These are phyloP conservation scores for Atrichornis clamosus DNA, from an alignment of 2,113 vertebrate species.

Conservation along the genomic window DNA sequence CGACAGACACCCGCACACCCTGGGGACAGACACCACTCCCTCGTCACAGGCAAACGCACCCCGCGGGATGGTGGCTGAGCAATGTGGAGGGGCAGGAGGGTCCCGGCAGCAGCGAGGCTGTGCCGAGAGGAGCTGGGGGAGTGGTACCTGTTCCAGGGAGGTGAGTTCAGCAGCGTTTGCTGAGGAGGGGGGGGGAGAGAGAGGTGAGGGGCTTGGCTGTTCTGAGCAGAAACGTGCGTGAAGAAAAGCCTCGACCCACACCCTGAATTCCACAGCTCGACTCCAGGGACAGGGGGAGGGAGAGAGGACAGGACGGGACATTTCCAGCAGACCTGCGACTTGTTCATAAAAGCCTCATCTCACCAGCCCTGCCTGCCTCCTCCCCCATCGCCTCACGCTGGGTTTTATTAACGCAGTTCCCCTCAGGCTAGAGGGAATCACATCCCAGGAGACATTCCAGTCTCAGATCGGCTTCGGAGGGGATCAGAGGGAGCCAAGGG, in stretches of 20 bases:
- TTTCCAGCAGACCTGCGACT: slow-evolving; percentile 2
- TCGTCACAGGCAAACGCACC: fast-evolving
- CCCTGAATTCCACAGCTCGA: slow-evolving; percentile 40
- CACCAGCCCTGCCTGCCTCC: slow-evolving; percentile 7
- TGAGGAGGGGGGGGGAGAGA: neutral
- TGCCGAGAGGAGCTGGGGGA: neutral
- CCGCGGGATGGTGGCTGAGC: neutral
- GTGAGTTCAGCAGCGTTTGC: neutral
- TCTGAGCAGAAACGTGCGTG: neutral
- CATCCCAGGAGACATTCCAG: slow-evolving; percentile 57
- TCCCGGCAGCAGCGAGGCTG: neutral
- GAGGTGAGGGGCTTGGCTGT: neutral
- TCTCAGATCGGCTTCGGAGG: neutral
- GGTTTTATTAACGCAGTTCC: slow-evolving; percentile 15
- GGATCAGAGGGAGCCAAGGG: slow-evolving; percentile 33
- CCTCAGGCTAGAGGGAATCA: slow-evolving; percentile 51
- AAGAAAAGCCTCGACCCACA: neutral
- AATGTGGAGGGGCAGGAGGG: neutral
- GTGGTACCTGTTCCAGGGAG: neutral
- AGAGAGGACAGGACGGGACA: slow-evolving; percentile 33
- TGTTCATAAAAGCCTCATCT: neutral
- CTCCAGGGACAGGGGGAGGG: slow-evolving; percentile 13
- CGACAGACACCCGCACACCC: neutral
- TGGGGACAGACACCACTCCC: neutral
- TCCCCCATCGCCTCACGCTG: neutral